Percentiles rank a stretch among this genome's conserved stretches.
These are phyloP conservation scores for Blennius ocellaris DNA, from an alignment of 2,113 vertebrate species.

Conservation along the genomic window DNA sequence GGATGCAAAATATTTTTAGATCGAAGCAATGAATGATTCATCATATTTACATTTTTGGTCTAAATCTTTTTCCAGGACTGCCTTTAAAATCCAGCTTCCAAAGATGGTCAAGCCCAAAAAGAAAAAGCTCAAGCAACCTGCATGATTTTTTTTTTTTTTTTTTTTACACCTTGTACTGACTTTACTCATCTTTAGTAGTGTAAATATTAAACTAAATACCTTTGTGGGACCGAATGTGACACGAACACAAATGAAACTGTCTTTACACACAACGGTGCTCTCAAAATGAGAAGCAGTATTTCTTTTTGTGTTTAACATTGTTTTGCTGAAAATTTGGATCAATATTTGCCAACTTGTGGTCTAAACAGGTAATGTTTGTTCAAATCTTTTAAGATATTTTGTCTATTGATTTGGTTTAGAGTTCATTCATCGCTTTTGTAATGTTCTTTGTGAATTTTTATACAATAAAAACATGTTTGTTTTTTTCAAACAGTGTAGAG, in stretches of 20 bases:
- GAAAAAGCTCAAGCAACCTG: constrained; percentile 90
- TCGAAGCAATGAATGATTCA: neutral
- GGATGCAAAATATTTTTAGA: neutral
- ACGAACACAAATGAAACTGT: too few species aligned
- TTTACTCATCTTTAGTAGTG: constrained; percentile 17
- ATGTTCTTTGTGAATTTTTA: constrained; percentile 9
- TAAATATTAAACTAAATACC: neutral
- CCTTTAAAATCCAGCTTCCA: constrained; percentile 96
- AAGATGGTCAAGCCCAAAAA: constrained; percentile 97
- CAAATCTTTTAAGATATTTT: too few species aligned
- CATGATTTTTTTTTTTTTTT: constrained; percentile 38
- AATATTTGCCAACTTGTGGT: too few species aligned
- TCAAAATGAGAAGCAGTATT: too few species aligned
- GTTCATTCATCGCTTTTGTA: neutral
- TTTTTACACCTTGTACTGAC: neutral
- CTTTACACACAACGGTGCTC: too few species aligned
- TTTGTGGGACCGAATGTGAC: neutral
- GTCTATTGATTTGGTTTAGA: too few species aligned
- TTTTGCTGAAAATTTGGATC: too few species aligned
- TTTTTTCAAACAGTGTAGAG: too few species aligned
- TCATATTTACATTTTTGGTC: neutral
- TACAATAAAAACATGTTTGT: constrained; percentile 19
- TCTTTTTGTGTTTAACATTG: too few species aligned
- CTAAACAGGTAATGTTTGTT: too few species aligned
- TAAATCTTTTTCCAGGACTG: constrained; percentile 86